Conservation (phyloP, 37 sponge, comb jelly and placozoan species). For the Beroe forskalii region DNA sequence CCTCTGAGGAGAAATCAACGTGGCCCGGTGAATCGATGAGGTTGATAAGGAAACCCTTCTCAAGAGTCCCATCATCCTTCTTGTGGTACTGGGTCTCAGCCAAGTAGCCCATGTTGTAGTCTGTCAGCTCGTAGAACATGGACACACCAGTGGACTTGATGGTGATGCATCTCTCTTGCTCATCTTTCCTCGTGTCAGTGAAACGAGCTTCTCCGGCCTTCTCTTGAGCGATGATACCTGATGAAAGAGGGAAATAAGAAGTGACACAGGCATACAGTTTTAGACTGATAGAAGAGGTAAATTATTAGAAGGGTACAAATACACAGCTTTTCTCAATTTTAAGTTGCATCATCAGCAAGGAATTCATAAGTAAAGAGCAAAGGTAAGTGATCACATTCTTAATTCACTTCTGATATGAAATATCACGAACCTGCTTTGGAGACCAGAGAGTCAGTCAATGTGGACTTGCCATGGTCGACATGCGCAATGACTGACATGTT, state of each 20-base stretch:
- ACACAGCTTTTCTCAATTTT: too few relatives aligned
- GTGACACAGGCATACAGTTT: not conserved
- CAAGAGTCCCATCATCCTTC: slow-evolving; percentile 71
- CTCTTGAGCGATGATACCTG: slow-evolving; percentile 91
- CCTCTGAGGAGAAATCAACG: slow-evolving; percentile 66
- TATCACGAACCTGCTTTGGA: slow-evolving; percentile 90
- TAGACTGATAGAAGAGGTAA: too few relatives aligned
- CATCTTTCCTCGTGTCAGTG: slow-evolving; percentile 98
- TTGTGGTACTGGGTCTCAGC: slow-evolving; percentile 41
- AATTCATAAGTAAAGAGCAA: too few relatives aligned
- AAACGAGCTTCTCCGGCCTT: slow-evolving; percentile 93
- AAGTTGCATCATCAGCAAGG: too few relatives aligned
- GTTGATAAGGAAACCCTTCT: slow-evolving; percentile 88
- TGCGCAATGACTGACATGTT: slow-evolving; percentile 99
- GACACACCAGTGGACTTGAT: slow-evolving; percentile 99
- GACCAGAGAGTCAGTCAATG: slow-evolving; percentile 95
- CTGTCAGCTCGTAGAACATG: slow-evolving; percentile 91
- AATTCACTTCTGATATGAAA: too few relatives aligned
- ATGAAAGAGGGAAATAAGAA: not conserved
- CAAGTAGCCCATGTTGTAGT: slow-evolving; percentile 78
- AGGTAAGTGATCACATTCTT: too few relatives aligned
- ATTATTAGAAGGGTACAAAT: too few relatives aligned
- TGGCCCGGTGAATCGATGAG: slow-evolving; percentile 68
- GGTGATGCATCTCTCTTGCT: slow-evolving; percentile 99
- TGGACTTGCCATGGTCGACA: slow-evolving; percentile 99